Conservation (phyloP, 23 tunicate genomes). For the Ascidia mentula region DNA sequence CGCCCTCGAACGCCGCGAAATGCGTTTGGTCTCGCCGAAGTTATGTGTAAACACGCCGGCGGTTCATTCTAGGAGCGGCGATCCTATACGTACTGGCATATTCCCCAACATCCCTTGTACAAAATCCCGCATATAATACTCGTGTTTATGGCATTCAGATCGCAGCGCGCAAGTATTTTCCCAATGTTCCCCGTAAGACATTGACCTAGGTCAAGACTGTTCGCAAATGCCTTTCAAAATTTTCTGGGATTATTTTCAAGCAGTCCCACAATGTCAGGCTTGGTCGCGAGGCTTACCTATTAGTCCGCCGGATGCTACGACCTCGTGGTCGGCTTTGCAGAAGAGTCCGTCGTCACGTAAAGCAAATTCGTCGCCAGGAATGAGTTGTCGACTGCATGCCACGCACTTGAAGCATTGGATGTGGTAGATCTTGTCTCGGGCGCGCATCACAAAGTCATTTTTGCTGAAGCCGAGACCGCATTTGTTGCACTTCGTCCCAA, state of each 20-base stretch:
- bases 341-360: constrained; percentile 61
- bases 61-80: background rate
- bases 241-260: too few species aligned
- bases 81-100: background rate
- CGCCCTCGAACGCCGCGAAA: constrained; percentile 1
- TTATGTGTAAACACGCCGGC: constrained; percentile 1
- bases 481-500: constrained; percentile 89
- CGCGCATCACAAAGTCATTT: constrained; percentile 82
- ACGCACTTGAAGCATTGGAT: constrained; percentile 79
- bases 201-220: too few species aligned
- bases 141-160: too few species aligned
- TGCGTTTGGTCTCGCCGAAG: constrained; percentile 4
- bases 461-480: constrained; percentile 72
- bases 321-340: constrained; percentile 71
- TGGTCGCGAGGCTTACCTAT: constrained; percentile 27
- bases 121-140: too few species aligned
- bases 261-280: too few species aligned
- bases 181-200: too few species aligned
- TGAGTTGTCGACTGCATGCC: constrained; percentile 72
- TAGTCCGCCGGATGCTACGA: background rate
- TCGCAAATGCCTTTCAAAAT: too few species aligned
- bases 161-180: too few species aligned
- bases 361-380: constrained; percentile 85
- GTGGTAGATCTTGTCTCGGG: constrained; percentile 74
- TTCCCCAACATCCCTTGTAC: too few species aligned